Evolutionary conservation across 2,888 invertebrate species (phyloP).

Genomic region (Drosophila kambysellisi): DNA sequence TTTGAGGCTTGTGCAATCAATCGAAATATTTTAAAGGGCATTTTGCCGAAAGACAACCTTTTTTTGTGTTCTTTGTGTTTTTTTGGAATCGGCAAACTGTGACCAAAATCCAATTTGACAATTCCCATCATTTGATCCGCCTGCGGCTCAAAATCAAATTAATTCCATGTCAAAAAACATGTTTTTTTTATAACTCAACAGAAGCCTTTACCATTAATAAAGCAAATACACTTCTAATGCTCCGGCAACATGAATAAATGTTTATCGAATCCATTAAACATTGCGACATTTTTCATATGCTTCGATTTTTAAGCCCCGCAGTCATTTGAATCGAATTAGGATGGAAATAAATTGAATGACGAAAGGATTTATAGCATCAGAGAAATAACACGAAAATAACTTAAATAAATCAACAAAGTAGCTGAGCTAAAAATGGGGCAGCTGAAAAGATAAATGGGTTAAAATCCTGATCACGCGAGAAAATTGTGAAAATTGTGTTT

Average conservation of each 20-base stretch:
- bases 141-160: slow-evolving; percentile 4
- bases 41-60: slow-evolving; percentile 2
- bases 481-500: slow-evolving; percentile 3
- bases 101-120: slow-evolving; percentile 15
- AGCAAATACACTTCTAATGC: slow-evolving; percentile 7
- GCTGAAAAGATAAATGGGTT: slow-evolving; percentile 34
- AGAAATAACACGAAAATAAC: slow-evolving; percentile 1
- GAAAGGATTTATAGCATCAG: neutral
- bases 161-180: neutral
- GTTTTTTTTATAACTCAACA: neutral
- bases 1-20: slow-evolving; percentile 4
- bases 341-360: neutral
- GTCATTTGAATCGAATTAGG: slow-evolving; percentile 28
- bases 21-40: slow-evolving; percentile 5
- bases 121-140: neutral
- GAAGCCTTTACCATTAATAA: slow-evolving; percentile 41
- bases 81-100: neutral
- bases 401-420: slow-evolving; percentile 57
- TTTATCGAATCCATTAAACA: slow-evolving; percentile 14
- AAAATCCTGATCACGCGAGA: neutral
- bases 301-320: slow-evolving; percentile 4
- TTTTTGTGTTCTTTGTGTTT: neutral
- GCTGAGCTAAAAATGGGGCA: slow-evolving; percentile 13
- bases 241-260: neutral
- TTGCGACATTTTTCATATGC: slow-evolving; percentile 42